Base-by-base conservation (phyloP, 2,888 invertebrate genomes). In the Tetragnatha montana region DNA sequence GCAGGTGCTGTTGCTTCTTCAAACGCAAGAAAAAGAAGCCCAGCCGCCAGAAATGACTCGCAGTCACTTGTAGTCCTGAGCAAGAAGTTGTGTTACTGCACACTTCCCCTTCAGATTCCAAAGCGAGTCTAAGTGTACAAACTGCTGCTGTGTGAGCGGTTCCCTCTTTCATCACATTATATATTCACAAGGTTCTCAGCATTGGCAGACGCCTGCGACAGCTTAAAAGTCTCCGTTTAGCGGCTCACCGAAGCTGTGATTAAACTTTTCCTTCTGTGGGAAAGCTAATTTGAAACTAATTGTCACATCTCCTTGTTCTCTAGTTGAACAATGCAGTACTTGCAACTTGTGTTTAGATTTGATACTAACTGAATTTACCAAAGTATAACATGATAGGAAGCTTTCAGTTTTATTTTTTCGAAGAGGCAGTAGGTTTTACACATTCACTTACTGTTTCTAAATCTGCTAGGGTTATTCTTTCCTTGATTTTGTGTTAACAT, bases 1-100 rank as follows among this genome's bases (percentile, higher is more conserved):
- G 94, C 95, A 98, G 98, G 95, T 98, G 98, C 95, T 99, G 99
- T 95, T 99, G 98, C 95, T 99, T 98, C 96, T 98, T 98, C 96
- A 98, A 98, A 95, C 96, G 98, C 94, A 98, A 98, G 97, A 98
- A 98, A 97, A 98, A 98, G 96, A 98, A 98, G 96, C 96, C 96
- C 81, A 85, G 91, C 83, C 91, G 91, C 74, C 91, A 91, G 80
- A 91, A 91, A 91, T 91, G 91, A 91, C 91, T 91, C 89, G 88
- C 91, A 82, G 91, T 87, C 73, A 88, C 89, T 78, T 89, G 89
- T 89, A 91, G 91, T 85, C 90, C 91, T 70, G 91, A 91, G 87
- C 91, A 91, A 85, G 91, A 91, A 89, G 91, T 88, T 76, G 91
- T 91, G 84, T 86, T 91, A 69, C 81, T 91, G 81, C 91, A 90